phyloP scores from a whole-genome alignment of 35 echinoderm and acorn worm species.

The Lytechinus pictus region DNA sequence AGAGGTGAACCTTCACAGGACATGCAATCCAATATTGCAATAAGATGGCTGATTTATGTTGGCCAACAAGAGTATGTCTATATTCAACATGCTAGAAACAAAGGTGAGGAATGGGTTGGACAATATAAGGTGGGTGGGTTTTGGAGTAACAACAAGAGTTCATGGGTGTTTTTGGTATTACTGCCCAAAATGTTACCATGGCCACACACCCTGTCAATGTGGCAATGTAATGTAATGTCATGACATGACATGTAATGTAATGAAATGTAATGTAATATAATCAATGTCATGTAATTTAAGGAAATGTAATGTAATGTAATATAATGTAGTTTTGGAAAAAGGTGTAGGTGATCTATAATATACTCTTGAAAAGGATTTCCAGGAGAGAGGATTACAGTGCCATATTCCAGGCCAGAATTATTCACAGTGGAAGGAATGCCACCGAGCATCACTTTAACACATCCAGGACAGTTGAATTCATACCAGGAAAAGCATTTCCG shows the following conservation, averaged over 20 bases:
- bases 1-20: constrained; percentile 31
- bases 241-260: no score
- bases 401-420: no score
- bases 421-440: no score
- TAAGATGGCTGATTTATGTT: constrained; percentile 57
- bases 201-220: neutral
- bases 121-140: constrained; percentile 68
- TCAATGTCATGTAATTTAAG: no score
- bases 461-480: no score
- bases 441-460: no score
- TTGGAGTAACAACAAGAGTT: constrained; percentile 49
- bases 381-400: no score
- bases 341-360: constrained; percentile 53
- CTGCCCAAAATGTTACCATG: constrained; percentile 50
- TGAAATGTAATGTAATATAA: no score
- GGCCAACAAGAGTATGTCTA: neutral
- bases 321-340: no score
- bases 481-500: no score
- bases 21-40: constrained; percentile 50
- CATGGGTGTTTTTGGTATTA: constrained; percentile 64
- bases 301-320: no score
- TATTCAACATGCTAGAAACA: constrained; percentile 62
- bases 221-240: no score
- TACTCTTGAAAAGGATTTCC: neutral
- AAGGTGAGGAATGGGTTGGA: constrained; percentile 57